phyloP scores from a whole-genome alignment of 2,113 vertebrate species.

The Embiotoca jacksoni region DNA sequence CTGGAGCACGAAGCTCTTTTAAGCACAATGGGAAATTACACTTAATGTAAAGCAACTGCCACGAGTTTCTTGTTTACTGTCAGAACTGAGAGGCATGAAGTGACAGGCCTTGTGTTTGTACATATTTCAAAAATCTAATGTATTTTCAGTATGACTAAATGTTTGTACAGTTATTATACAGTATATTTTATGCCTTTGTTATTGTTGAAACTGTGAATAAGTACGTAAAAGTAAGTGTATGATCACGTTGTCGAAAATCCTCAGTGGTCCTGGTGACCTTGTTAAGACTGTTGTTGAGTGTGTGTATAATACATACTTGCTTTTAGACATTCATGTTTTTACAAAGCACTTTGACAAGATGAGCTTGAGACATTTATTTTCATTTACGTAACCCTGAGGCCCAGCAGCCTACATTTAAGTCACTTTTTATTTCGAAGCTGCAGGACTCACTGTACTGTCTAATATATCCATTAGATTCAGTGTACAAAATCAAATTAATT shows the following conservation, averaged over 20 bases:
- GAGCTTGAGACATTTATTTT: conserved; percentile 39
- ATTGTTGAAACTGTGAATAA: conserved; percentile 74
- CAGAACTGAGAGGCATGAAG: conserved; percentile 53
- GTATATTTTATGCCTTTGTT: conserved; percentile 80
- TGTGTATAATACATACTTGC: conserved; percentile 38
- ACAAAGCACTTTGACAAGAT: conserved; percentile 75
- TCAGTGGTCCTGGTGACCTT: conserved; percentile 80
- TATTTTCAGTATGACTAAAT: conserved; percentile 74
- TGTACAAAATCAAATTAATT: conserved; percentile 36
- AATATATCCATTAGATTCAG: conserved; percentile 22
- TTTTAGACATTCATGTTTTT: conserved; percentile 64
- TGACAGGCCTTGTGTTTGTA: conserved; percentile 50
- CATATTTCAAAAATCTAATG: conserved; percentile 58
- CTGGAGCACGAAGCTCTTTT: conserved; percentile 39
- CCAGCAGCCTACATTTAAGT: conserved; percentile 35
- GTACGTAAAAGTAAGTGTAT: conserved; percentile 59
- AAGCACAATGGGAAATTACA: conserved; percentile 66
- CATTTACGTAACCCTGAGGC: conserved; percentile 28
- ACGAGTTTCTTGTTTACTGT: conserved; percentile 53
- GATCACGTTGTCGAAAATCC: conserved; percentile 43
- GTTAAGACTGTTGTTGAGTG: conserved; percentile 71
- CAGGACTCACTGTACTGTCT: conserved; percentile 23
- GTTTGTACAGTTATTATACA: conserved; percentile 77
- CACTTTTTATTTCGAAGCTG: conserved; percentile 33
- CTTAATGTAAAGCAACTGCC: conserved; percentile 61